Evolutionary conservation across 2,113 vertebrate species (phyloP).

Genomic region (Tragelaphus imberbis): DNA sequence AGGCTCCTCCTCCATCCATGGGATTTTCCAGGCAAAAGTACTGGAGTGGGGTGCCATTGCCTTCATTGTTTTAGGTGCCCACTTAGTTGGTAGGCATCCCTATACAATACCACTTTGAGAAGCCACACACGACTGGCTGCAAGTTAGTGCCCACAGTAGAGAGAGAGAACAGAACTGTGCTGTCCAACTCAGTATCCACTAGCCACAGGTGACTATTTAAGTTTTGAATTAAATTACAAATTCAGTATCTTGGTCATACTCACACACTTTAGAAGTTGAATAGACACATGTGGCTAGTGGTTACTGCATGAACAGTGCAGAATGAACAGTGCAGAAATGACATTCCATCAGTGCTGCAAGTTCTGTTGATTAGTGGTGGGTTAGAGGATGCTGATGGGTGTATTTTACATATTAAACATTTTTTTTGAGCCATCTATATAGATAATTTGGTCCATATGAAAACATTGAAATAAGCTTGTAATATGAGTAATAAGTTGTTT

Average conservation of each 20-base stretch:
- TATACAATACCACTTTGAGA: not conserved
- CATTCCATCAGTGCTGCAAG: not conserved
- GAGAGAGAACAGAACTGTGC: not conserved
- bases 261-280: not conserved
- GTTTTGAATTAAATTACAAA: not conserved
- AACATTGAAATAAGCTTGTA: not conserved
- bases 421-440: not conserved
- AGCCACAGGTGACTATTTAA: not conserved
- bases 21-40: too few relatives aligned
- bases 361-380: not conserved
- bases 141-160: not conserved
- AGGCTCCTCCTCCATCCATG: too few relatives aligned
- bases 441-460: not conserved
- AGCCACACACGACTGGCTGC: not conserved
- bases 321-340: not conserved
- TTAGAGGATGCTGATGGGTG: not conserved
- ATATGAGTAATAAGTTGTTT: not conserved
- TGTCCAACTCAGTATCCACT: rapidly evolving
- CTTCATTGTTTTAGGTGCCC: not conserved
- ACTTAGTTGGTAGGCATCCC: not conserved
- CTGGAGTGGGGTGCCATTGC: too few relatives aligned
- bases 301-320: not conserved
- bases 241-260: not conserved
- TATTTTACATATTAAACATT: not conserved
- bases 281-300: not conserved